These are phyloP conservation scores for Rhinatrema bivittatum DNA, from an alignment of 2,797 vertebrate genomes.

Conservation along the genomic window DNA sequence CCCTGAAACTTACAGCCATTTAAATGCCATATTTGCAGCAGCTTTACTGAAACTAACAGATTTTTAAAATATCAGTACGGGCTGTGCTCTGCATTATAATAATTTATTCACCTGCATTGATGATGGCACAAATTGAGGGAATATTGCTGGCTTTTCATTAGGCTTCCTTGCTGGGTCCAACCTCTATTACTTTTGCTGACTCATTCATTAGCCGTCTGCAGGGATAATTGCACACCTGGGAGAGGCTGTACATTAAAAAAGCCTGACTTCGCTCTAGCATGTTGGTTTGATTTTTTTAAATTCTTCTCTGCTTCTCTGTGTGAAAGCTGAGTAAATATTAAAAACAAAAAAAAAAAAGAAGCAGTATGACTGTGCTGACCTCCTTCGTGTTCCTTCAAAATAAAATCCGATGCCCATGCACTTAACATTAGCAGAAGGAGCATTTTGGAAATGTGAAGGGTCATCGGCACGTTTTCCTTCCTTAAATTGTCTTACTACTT, in stretches of 20 bases:
- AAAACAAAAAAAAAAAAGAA: too few species aligned
- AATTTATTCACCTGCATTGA: neutral
- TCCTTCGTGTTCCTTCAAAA: too few species aligned
- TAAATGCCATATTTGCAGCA: neutral
- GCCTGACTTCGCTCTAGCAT: too few species aligned
- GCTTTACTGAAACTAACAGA: neutral
- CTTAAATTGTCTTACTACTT: too few species aligned
- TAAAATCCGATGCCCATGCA: too few species aligned
- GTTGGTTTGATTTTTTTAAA: too few species aligned
- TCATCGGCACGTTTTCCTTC: too few species aligned
- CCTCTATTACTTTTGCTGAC: slow-evolving; percentile 33
- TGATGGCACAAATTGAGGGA: neutral
- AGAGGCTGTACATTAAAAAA: slow-evolving; percentile 34
- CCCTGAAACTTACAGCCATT: slow-evolving; percentile 20
- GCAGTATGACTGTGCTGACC: too few species aligned
- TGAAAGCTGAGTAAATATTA: too few species aligned
- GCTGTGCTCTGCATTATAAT: neutral
- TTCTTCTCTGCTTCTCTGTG: too few species aligned
- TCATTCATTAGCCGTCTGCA: slow-evolving; percentile 51
- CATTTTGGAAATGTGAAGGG: too few species aligned
- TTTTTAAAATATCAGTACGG: slow-evolving; percentile 2
- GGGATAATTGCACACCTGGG: slow-evolving; percentile 64
- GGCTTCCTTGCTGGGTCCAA: slow-evolving; percentile 21
- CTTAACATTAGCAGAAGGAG: too few species aligned
- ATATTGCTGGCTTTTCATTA: slow-evolving; percentile 14